Base-by-base conservation (phyloP, 2,797 vertebrate species). In the Macropodus opercularis region DNA sequence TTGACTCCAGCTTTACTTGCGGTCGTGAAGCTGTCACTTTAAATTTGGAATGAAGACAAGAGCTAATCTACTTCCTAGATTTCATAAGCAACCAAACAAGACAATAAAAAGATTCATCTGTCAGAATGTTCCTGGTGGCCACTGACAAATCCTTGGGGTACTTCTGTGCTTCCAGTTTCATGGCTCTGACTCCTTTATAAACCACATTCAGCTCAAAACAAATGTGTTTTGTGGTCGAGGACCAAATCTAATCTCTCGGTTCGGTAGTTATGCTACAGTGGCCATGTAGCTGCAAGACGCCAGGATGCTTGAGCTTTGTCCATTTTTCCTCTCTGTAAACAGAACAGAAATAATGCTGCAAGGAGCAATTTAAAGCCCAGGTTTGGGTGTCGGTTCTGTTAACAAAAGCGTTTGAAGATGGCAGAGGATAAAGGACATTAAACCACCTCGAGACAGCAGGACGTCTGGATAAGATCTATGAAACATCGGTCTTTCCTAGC, bases 221-320 rank as follows among this genome's bases (percentile, higher is more conserved):
- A 72, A 69, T 66, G 66, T 61, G 66, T 74, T 77, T 77, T 65
- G 57, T 31, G 52, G 54, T 55, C 39, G 63, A 41, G 49, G 14
- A 42, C 49, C 54, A 73, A 72, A 80, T 79, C 59, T 73, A 79
- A 79, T 81, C 69, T 75, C 65, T 22, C 64, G 78, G 62, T 82
- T 80, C 75, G 72, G 67, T 73, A 62, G 69, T 72, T 78, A 61
- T 67, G 63, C 74, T 60, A 64, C 79, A 19, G 49, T 62, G 67
- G 63, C 39, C 55, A 6, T 75, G 77, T 69, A 62, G 62, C 62
- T 51, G 56, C 59, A 42, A 72, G 72, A 76, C 78, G 73, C 42
- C 35, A 11, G 31, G 40, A 23, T 48, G 50, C 50, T 61, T 15
- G 13, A 56, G 44, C 59, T 36, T 53, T 13, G 0, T 48, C 27